Evolutionary conservation across 2,888 invertebrate genomes (phyloP).

Genomic region (Apamea monoglypha): DNA sequence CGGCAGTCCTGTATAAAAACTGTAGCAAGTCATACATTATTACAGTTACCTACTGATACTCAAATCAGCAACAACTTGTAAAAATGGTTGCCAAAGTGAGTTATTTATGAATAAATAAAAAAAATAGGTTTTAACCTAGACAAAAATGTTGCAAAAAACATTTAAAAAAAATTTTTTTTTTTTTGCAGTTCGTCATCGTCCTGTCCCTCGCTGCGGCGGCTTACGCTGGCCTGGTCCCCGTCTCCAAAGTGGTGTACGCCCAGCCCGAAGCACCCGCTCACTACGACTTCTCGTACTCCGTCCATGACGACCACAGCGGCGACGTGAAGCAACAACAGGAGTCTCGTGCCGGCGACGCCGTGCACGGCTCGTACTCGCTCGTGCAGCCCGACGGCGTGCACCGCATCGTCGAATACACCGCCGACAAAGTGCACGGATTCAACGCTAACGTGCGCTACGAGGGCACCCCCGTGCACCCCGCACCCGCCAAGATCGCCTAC

Average conservation of each 20-base stretch:
- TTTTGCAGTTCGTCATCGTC: conserved; percentile 76
- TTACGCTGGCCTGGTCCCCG: conserved; percentile 74
- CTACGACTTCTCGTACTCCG: conserved; percentile 86
- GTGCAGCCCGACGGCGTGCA: conserved; percentile 87
- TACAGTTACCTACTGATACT: conserved; percentile 67
- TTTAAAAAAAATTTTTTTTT: not conserved
- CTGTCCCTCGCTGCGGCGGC: conserved; percentile 79
- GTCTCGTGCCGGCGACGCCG: conserved; percentile 83
- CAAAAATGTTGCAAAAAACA: not conserved
- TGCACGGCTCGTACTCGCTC: conserved; percentile 87
- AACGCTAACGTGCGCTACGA: conserved; percentile 87
- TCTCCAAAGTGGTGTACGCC: conserved; percentile 79
- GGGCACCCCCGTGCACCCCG: conserved; percentile 74
- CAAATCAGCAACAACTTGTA: conserved; percentile 74
- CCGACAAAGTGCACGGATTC: conserved; percentile 85
- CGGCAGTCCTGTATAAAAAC: conserved; percentile 36
- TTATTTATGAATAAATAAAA: no score
- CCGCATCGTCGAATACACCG: conserved; percentile 87
- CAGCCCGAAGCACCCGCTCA: conserved; percentile 82
- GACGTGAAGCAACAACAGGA: conserved; percentile 88
- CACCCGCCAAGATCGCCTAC: conserved; percentile 62
- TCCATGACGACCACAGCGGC: conserved; percentile 85
- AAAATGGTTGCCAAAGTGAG: conserved; percentile 84
- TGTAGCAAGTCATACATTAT: not conserved
- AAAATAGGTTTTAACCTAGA: no score